Percentiles rank a stretch among this genome's conserved stretches.
Conservation (phyloP, 1,140 invertebrate species). For the Berghia stephanieae region DNA sequence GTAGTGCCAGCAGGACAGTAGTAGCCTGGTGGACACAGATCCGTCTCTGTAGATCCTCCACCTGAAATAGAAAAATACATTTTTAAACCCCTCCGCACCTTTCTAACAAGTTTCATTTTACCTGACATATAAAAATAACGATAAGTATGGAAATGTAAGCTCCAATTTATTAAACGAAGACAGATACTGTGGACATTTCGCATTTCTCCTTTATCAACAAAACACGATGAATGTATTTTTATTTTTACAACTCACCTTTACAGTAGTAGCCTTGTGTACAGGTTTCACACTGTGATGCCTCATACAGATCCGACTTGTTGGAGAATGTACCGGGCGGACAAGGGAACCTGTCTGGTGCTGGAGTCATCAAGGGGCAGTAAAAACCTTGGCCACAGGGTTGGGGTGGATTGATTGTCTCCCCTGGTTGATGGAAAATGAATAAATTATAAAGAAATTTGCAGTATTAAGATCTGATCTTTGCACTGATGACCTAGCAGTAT, state of each 20-base stretch:
- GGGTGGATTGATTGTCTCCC: slow-evolving; percentile 47
- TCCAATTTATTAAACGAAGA: too few relatives aligned
- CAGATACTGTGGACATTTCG: too few relatives aligned
- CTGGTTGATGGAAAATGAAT: too few relatives aligned
- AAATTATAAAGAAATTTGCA: too few relatives aligned
- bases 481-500: too few relatives aligned
- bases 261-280: slow-evolving; percentile 60
- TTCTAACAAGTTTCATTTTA: too few relatives aligned
- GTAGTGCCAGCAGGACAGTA: slow-evolving; percentile 58
- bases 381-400: slow-evolving; percentile 54
- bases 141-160: too few relatives aligned
- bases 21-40: slow-evolving; percentile 54
- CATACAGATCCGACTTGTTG: slow-evolving; percentile 44
- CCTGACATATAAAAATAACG: too few relatives aligned
- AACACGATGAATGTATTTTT: too few relatives aligned
- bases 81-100: too few relatives aligned
- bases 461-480: too few relatives aligned
- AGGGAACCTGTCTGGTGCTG: slow-evolving; percentile 51
- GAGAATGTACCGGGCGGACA: slow-evolving; percentile 61
- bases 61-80: slow-evolving; percentile 20
- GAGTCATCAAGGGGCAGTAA: slow-evolving; percentile 60
- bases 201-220: too few relatives aligned
- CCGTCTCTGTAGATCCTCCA: slow-evolving; percentile 29
- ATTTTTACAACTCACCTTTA: slow-evolving; percentile 54
- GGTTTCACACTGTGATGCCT: slow-evolving; percentile 49